phyloP scores from a whole-genome alignment of 2,113 vertebrate species.

The Camelus bactrianus region DNA sequence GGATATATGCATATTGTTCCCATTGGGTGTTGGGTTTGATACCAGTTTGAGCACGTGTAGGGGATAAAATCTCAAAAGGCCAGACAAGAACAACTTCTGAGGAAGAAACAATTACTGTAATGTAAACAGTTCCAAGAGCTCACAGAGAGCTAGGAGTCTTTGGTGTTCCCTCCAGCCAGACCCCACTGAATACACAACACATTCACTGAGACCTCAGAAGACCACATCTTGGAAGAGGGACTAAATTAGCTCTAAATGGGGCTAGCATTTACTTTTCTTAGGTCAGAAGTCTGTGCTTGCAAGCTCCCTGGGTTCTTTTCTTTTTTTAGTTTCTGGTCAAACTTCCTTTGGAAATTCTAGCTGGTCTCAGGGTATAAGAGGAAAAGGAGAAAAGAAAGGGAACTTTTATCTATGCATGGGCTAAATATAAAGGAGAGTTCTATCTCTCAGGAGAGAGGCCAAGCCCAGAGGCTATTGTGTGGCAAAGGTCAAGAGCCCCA shows the following conservation, averaged over 20 bases:
- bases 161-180: not conserved
- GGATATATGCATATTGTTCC: not conserved
- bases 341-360: not conserved
- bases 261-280: not conserved
- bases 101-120: not conserved
- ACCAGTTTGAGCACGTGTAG: not conserved
- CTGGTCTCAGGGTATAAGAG: not conserved
- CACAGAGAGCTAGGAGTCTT: not conserved
- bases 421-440: not conserved
- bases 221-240: not conserved
- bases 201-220: not conserved
- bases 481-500: not conserved
- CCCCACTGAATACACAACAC: not conserved
- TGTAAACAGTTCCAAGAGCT: not conserved
- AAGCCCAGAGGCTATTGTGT: not conserved
- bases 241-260: not conserved
- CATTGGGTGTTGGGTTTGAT: not conserved
- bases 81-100: not conserved
- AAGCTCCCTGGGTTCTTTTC: not conserved
- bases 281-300: not conserved
- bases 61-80: not conserved
- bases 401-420: not conserved
- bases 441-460: not conserved
- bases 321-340: not conserved
- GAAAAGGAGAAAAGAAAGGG: not conserved